Percentiles rank a stretch among this genome's conserved stretches.
These are phyloP conservation scores for Steinernema hermaphroditum DNA, from an alignment of 2,888 invertebrate genomes.

Conservation along the genomic window DNA sequence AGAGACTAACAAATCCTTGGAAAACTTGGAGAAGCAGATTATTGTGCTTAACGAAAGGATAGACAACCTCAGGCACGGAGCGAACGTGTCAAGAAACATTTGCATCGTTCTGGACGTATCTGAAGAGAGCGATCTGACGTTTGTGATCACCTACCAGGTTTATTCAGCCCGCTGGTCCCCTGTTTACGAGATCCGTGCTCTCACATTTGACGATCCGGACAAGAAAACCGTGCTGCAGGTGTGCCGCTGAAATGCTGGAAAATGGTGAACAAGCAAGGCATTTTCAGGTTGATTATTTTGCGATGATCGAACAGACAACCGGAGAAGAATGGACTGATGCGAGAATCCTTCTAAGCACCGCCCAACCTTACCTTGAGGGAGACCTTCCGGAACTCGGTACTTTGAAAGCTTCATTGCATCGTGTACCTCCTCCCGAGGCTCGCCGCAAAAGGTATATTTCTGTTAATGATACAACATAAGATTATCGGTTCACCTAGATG, in stretches of 20 bases:
- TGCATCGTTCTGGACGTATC: neutral
- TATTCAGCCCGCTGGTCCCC: constrained; percentile 56
- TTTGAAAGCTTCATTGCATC: constrained; percentile 42
- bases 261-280: too few species aligned
- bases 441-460: too few species aligned
- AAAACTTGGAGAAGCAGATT: constrained; percentile 36
- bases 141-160: constrained; percentile 50
- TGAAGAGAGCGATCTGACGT: constrained; percentile 30
- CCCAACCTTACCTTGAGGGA: constrained; percentile 54
- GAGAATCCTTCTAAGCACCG: constrained; percentile 52
- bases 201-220: constrained; percentile 31
- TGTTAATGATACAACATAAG: too few species aligned
- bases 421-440: neutral
- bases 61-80: neutral
- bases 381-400: constrained; percentile 58
- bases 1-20: constrained; percentile 34
- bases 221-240: constrained; percentile 37
- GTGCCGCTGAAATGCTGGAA: neutral
- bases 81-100: neutral
- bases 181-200: constrained; percentile 60
- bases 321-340: constrained; percentile 67
- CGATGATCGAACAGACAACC: constrained; percentile 66
- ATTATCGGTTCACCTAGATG: neutral
- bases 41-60: constrained; percentile 19
- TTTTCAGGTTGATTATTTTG: constrained; percentile 64